Percentiles rank a stretch among this genome's conserved stretches.
Evolutionary conservation across 2,797 vertebrate species (phyloP).

Genomic region (Ibycter americanus): DNA sequence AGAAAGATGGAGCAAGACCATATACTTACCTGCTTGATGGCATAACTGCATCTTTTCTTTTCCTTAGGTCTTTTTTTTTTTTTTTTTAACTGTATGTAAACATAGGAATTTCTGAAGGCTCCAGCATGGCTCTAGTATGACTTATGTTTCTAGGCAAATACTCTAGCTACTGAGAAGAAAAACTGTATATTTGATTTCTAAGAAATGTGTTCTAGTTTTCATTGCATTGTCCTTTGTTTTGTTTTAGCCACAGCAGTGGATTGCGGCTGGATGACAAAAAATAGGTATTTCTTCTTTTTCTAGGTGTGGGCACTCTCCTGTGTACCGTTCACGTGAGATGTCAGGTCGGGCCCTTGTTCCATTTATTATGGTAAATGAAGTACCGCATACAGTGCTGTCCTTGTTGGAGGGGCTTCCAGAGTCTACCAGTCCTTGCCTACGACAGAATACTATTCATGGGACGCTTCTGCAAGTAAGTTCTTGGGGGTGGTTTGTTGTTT

Average conservation of each 20-base stretch:
- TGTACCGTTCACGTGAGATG: slow-evolving; percentile 91
- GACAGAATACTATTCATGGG: slow-evolving; percentile 90
- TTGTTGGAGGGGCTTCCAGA: slow-evolving; percentile 84
- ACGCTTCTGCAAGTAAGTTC: slow-evolving; percentile 87
- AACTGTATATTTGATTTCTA: neutral
- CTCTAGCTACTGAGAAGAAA: neutral
- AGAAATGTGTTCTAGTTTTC: neutral
- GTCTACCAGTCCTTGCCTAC: slow-evolving; percentile 60
- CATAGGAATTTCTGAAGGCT: neutral
- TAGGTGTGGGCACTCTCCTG: slow-evolving; percentile 87
- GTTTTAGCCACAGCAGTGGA: neutral
- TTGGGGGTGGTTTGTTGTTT: too few relatives aligned
- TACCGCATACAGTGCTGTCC: slow-evolving; percentile 74
- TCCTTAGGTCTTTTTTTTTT: neutral
- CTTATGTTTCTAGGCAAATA: neutral
- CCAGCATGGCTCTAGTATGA: neutral
- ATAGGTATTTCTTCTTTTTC: neutral
- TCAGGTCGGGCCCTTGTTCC: slow-evolving; percentile 91
- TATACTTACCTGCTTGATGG: neutral
- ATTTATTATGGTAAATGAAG: slow-evolving; percentile 84
- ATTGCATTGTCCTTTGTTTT: neutral
- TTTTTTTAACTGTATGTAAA: neutral
- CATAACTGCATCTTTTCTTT: neutral
- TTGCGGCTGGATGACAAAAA: neutral
- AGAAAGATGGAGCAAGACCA: neutral